Evolutionary conservation across 2,797 vertebrate genomes (phyloP), one percentile per base, ranked within the genome.

Genomic region (Tokudaia tokunoshimensis): DNA sequence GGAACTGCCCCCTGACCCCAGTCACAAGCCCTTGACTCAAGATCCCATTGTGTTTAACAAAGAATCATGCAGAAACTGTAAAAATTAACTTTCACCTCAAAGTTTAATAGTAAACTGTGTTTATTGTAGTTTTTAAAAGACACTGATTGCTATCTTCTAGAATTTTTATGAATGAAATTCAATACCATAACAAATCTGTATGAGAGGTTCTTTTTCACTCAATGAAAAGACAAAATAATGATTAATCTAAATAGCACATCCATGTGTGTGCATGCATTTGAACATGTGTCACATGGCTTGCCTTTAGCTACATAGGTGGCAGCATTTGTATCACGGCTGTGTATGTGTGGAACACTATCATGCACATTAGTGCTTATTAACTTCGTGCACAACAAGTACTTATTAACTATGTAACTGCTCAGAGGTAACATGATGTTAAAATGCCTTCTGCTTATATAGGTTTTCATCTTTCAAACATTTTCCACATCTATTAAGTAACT

Each of bases 401-500:
- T 93, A 70, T 57, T 92, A 83, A 82, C 13, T 70, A 86, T 47
- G 75, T 47, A 67, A 89, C 0, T 74, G 31, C 52, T 95, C 11
- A 75, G 29, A 82, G 63, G 41, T 61, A 91, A 83, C 37, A 81
- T 44, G 31, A 72, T 34, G 91, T 8, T 76, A 59, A 86, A 93
- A 84, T 84, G 20, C 76, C 6, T 61, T 91, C 70, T 95, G 20
- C 67, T 89, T 83, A 72, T 17, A 89, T 2, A 67, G 9, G 44
- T 47, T 10, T 82, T 93, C 55, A 61, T 72, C 82, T 94, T 91
- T 74, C 41, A 96, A 94, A 44, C 1, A 95, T n/a, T 61, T 78
- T 91, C 75, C 37, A 92, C 1, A 29, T 80, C 12, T 47, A 75
- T 37, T 79, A 89, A 72, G 7, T 82, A 50, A 81, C 41, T 94